Evolutionary conservation across 2,113 vertebrate genomes (phyloP), one percentile per base, ranked within the genome.

Genomic region (Orcinus orca): DNA sequence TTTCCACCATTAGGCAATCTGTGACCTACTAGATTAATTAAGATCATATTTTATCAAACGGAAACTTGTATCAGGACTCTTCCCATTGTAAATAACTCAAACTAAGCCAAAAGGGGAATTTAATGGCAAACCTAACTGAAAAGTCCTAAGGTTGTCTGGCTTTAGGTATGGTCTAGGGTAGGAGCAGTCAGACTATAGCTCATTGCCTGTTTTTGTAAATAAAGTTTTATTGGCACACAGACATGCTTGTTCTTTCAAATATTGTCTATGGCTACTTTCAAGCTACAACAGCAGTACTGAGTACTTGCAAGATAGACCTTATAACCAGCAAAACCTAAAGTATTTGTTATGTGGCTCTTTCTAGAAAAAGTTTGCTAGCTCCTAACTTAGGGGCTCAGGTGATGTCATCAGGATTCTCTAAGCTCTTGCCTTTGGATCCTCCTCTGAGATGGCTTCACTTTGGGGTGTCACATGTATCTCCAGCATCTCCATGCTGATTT

Each of bases 1-100:
- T 92, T 29, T 86, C 55, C 90, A 74, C 67, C 71, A 84, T 89
- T 15, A 92, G 36, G 58, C 31, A 82, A 71, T 71, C 62, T 86
- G 50, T 88, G 38, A 58, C 73, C 44, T 58, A 11, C 29, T 70
- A 89, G 55, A 63, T 88, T 65, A 81, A 93, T 73, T 63, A 83
- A 44, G 26, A n/a, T 67, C 21, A 70, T 71, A 55, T 74, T 91
- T 96, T 88, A 95, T 96, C 55, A 36, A 73, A 89, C 67, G 58
- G 62, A 93, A 83, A 62, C 7, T 53, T 87, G 5, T 80, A 76
- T 70, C 44, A 71, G 11, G 20, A 84, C 17, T 91, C 67, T 95
- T 95, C 74, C 29, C 76, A 74, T 62, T 68, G 2, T 62, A 67
- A 53, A 18, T 82, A 68, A 74, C 38, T 93, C 20, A 58, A 79